Base-by-base conservation (phyloP, 2,888 invertebrate species). In the Prosopocoilus inquinatus region DNA sequence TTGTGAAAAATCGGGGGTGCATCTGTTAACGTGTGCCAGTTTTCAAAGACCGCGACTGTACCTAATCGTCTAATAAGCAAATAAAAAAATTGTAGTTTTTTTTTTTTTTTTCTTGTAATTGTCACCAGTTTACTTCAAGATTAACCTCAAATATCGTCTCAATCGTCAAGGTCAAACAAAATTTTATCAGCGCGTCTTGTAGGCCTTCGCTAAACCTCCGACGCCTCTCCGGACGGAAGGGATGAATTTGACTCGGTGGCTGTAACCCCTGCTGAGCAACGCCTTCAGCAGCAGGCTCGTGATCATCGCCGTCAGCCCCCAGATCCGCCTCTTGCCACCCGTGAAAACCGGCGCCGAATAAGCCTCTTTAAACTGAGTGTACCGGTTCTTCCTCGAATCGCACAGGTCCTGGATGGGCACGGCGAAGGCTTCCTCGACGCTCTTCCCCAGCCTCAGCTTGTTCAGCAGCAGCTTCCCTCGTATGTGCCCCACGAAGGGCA, bases 221-320 rank as follows among this genome's bases (percentile, higher is more conserved):
- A 20, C 20, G 20, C 20, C 20, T 11, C 34, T 47, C 15, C 39
- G 47, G 28, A 76, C 62, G 7, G 71, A 65, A 9, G 66, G 67
- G 54, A 80, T 62, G 63, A 70, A 78, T 62, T 72, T 72, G 38
- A 83, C 67, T 57, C 75, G 75, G 57, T 81, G 79, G 13, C 73
- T 80, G 69, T 89, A 90, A 9, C 81, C 70, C 48, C 82, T 78
- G 49, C 75, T 72, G 0, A 91, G 66, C n/a, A 91, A 75, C 11
- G 86, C 82, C 51, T 78, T 81, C 48, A 94, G 76, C 62, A 89
- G 84, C 32, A 84, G 70, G 69, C 91, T 87, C 0, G 92, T 92
- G 15, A 93, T 81, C 39, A 85, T 81, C 0, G 88, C 92, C 0
- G 92, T 92, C 1, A 89, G 76, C 1, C 91, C 91, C 90, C 91